Conservation (phyloP, 2,113 vertebrate species). For the Xenus cinereus region DNA sequence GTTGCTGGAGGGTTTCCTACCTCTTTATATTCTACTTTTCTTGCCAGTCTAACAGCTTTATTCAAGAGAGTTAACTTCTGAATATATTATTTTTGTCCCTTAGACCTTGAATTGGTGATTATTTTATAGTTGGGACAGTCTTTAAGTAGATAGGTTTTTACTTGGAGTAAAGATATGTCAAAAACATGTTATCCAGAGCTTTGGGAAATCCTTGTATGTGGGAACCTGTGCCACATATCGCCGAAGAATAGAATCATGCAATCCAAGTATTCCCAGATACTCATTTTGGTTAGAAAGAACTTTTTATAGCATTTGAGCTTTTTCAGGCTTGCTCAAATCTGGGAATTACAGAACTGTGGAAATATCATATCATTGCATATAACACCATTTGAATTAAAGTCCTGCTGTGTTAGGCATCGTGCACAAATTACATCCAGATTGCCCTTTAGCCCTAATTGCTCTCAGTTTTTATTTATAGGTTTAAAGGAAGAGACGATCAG, state of each 20-base stretch:
- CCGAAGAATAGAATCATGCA: neutral
- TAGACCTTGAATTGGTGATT: neutral
- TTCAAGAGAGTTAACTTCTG: neutral
- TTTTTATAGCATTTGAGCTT: neutral
- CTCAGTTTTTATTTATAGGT: conserved; percentile 51
- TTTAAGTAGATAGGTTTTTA: neutral
- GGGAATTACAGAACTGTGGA: conserved; percentile 14
- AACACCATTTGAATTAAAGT: conserved; percentile 41
- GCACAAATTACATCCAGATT: conserved; percentile 60
- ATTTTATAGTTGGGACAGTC: neutral
- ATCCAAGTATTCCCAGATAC: neutral
- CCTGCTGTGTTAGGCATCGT: conserved; percentile 45
- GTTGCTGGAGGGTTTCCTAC: neutral
- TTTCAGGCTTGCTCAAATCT: conserved; percentile 1
- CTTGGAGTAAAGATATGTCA: neutral
- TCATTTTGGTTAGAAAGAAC: neutral
- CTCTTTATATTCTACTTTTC: neutral
- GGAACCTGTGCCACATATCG: rapidly evolving
- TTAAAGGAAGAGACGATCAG: conserved; percentile 18
- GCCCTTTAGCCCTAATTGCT: conserved; percentile 58
- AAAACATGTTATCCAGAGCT: neutral
- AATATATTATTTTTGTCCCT: neutral
- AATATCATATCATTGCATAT: conserved; percentile 33
- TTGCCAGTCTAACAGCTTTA: neutral
- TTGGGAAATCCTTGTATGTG: neutral